Percentiles rank a stretch among this genome's conserved stretches.
Conservation (phyloP, 2,113 vertebrate species). For the Mystacornis crossleyi region DNA sequence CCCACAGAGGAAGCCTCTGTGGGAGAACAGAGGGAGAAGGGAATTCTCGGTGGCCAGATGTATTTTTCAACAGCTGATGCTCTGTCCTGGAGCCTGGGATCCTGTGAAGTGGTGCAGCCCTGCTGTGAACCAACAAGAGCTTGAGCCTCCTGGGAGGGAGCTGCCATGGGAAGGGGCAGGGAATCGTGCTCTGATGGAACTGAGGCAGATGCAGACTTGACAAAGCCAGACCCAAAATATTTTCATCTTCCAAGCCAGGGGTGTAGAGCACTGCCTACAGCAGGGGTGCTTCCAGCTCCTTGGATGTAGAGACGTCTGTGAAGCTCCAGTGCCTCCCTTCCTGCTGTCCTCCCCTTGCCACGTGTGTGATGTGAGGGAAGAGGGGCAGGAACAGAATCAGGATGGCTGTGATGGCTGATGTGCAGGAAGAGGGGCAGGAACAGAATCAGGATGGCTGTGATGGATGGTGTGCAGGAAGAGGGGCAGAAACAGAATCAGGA, state of each 20-base stretch:
- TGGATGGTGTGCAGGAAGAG: background rate
- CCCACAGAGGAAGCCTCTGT: background rate
- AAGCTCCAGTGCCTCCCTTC: background rate
- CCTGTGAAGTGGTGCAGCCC: background rate
- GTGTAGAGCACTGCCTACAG: background rate
- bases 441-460: background rate
- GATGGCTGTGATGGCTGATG: background rate
- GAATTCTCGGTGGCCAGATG: background rate
- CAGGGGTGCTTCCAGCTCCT: fast-evolving
- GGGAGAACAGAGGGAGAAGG: background rate
- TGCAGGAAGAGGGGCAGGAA: background rate
- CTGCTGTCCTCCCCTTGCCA: background rate
- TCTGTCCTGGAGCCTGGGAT: background rate
- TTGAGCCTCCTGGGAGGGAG: background rate
- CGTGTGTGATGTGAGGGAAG: background rate
- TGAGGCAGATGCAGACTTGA: background rate
- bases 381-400: background rate
- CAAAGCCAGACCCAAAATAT: background rate
- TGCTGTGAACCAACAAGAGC: background rate
- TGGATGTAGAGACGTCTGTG: background rate
- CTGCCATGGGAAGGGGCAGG: background rate
- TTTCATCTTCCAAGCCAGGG: background rate
- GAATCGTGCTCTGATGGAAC: background rate
- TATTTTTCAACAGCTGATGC: background rate
- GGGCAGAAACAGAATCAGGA: background rate